These are phyloP conservation scores for Trissolcus basalis DNA, from an alignment of 1,140 invertebrate genomes.

Conservation along the genomic window DNA sequence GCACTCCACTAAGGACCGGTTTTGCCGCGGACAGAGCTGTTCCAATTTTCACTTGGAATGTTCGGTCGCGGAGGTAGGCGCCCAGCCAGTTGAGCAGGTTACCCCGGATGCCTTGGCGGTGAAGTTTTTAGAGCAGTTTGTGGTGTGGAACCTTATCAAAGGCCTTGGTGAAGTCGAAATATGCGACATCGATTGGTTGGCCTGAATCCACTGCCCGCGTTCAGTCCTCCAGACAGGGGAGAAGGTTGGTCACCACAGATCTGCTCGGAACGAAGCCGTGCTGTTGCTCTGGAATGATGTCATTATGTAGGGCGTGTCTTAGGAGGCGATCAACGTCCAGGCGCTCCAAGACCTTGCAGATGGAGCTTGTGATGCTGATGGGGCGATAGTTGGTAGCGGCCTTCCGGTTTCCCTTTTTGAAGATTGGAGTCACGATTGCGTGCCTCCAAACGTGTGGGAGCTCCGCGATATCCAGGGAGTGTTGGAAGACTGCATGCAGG, in stretches of 20 bases:
- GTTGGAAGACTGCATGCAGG: background rate
- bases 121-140: background rate
- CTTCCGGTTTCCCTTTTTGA: constrained; percentile 6
- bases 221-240: background rate
- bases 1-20: background rate
- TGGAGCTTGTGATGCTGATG: background rate
- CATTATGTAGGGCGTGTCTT: background rate
- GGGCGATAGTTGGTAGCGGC: background rate
- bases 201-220: background rate
- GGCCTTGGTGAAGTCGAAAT: constrained; percentile 1
- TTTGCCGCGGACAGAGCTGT: background rate
- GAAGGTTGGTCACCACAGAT: background rate
- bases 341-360: background rate
- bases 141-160: constrained; percentile 7
- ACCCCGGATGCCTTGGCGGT: background rate
- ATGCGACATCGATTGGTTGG: background rate
- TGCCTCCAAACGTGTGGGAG: too few species aligned
- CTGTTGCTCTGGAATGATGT: constrained; percentile 3
- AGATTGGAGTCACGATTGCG: too few species aligned
- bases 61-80: background rate
- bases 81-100: background rate
- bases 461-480: background rate
- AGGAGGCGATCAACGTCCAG: background rate
- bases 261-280: constrained; percentile 3
- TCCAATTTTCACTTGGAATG: background rate